phyloP scores from a whole-genome alignment of 2,113 vertebrate species.

The Hemiscyllium ocellatum region DNA sequence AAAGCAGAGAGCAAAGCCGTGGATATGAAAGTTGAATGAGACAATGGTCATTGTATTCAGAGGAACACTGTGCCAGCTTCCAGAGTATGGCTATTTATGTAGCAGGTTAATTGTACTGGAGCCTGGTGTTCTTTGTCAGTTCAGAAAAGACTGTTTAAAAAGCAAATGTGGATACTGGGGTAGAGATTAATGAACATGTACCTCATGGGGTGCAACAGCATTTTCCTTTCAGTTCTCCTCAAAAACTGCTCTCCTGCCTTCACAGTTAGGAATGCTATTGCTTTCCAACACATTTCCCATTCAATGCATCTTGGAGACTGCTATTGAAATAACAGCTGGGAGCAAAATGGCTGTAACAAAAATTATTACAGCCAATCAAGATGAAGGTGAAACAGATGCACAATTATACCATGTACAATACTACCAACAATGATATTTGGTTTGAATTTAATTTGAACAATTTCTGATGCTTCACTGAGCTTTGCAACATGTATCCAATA shows the following conservation, averaged over 20 bases:
- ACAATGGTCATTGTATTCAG: background rate
- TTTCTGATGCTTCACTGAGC: too few relatives aligned
- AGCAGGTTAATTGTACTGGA: background rate
- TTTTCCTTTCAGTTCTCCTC: background rate
- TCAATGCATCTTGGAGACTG: too few relatives aligned
- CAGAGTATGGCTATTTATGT: too few relatives aligned
- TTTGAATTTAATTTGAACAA: too few relatives aligned
- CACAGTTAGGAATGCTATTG: background rate
- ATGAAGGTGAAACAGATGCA: too few relatives aligned
- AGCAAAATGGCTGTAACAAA: too few relatives aligned
- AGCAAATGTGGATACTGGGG: background rate
- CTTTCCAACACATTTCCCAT: background rate
- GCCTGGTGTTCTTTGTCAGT: background rate
- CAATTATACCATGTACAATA: too few relatives aligned
- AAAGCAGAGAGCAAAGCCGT: background rate
- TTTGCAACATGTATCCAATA: too few relatives aligned
- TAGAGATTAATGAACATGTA: background rate
- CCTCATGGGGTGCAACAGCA: background rate
- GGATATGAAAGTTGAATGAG: background rate
- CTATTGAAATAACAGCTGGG: too few relatives aligned
- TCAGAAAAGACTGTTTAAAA: background rate
- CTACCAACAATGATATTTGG: too few relatives aligned
- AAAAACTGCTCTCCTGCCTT: background rate
- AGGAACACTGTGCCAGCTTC: background rate
- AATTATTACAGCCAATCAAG: too few relatives aligned